phyloP scores from a whole-genome alignment of 1,140 invertebrate genomes.

The Calliopsis andreniformis region DNA sequence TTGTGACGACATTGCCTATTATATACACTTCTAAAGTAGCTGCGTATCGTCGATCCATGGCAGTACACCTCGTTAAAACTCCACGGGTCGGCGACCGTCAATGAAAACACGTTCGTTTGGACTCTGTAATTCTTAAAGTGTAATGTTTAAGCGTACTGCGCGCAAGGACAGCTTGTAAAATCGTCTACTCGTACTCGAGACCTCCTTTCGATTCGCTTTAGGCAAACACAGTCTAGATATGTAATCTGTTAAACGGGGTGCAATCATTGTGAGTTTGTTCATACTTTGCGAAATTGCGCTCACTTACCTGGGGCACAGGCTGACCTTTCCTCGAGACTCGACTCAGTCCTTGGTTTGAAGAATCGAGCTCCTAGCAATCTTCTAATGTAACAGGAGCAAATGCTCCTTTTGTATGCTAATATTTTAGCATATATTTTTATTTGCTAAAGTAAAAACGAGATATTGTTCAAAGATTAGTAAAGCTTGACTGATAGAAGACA shows the following conservation, averaged over 20 bases:
- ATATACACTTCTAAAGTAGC: slow-evolving; percentile 38
- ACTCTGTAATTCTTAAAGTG: slow-evolving; percentile 22
- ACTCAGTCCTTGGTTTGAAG: not conserved
- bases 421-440: no score
- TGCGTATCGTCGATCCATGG: not conserved
- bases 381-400: no score
- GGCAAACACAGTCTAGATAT: not conserved
- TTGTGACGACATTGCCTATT: slow-evolving; percentile 36
- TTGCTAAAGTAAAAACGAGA: no score
- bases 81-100: not conserved
- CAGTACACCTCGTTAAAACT: not conserved
- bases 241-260: not conserved
- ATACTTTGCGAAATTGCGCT: not conserved
- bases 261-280: not conserved
- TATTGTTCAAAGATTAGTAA: no score
- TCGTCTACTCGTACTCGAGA: not conserved
- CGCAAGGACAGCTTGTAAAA: slow-evolving; percentile 1
- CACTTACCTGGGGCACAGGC: not conserved
- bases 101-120: slow-evolving; percentile 14
- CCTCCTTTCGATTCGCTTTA: not conserved
- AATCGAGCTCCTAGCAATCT: not conserved
- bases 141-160: slow-evolving; percentile 25
- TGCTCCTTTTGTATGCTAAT: not conserved
- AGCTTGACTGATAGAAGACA: no score
- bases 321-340: not conserved